Percentiles rank a stretch among this genome's conserved stretches.
These are phyloP conservation scores for Parus major DNA, from an alignment of 2,113 vertebrate genomes.

Conservation along the genomic window DNA sequence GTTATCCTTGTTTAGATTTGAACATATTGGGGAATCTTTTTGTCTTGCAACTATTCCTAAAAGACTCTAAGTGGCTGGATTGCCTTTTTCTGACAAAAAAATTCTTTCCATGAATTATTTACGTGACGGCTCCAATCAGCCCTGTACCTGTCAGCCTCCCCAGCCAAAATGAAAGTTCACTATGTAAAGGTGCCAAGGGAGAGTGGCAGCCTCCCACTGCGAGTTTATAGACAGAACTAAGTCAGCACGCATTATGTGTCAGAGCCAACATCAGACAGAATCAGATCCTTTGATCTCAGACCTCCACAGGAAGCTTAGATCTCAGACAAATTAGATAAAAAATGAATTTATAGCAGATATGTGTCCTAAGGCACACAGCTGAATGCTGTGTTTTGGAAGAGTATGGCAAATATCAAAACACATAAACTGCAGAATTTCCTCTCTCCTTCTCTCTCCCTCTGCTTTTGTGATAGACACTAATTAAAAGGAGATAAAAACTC, in stretches of 20 bases:
- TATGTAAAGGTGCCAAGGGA: conserved; percentile 80
- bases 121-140: conserved; percentile 72
- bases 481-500: conserved; percentile 65
- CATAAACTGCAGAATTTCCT: conserved; percentile 72
- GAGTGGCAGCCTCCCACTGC: conserved; percentile 80
- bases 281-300: conserved; percentile 94
- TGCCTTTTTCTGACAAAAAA: conserved; percentile 60
- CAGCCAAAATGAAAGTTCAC: conserved; percentile 79
- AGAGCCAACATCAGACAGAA: conserved; percentile 95
- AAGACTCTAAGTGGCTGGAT: conserved; percentile 71
- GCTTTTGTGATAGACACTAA: conserved; percentile 65
- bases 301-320: conserved; percentile 95
- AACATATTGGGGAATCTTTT: conserved; percentile 46
- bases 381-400: conserved; percentile 77
- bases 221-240: conserved; percentile 90
- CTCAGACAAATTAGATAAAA: conserved; percentile 98
- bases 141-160: conserved; percentile 74
- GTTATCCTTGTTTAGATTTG: conserved; percentile 62
- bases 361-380: conserved; percentile 82
- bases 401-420: conserved; percentile 77
- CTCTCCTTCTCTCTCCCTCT: conserved; percentile 35
- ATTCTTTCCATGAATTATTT: conserved; percentile 79
- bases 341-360: conserved; percentile 95
- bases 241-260: conserved; percentile 94
- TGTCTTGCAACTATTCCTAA: conserved; percentile 62